These are phyloP conservation scores for Peromyscus maniculatus DNA, from an alignment of 2,113 vertebrate genomes.

Conservation along the genomic window DNA sequence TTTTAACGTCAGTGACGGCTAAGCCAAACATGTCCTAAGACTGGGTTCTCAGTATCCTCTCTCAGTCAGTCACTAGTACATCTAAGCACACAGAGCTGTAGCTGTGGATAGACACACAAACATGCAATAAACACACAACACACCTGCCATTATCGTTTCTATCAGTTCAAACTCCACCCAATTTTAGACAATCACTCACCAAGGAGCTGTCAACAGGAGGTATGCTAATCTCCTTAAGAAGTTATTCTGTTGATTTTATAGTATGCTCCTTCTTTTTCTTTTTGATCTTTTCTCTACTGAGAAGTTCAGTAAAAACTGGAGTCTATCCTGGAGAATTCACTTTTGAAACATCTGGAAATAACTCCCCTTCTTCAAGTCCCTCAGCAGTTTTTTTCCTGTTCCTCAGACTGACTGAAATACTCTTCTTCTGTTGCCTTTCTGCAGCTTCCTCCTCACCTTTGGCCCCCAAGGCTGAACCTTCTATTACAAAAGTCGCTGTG, in stretches of 20 bases:
- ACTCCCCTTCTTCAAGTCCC: neutral
- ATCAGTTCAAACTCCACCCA: neutral
- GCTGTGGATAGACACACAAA: neutral
- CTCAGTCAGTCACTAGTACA: neutral
- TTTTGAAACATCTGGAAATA: constrained; percentile 67
- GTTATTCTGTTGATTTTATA: neutral
- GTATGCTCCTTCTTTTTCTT: neutral
- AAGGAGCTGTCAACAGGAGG: neutral
- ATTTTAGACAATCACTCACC: constrained; percentile 26
- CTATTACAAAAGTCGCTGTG: neutral
- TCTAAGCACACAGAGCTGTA: neutral
- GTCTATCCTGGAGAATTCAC: neutral
- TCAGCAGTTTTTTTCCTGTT: neutral
- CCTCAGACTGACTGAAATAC: neutral
- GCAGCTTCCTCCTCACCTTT: neutral
- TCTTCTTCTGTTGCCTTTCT: constrained; percentile 9
- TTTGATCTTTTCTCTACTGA: neutral
- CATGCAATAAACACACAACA: neutral
- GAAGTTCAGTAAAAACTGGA: constrained; percentile 6
- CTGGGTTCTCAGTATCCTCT: neutral
- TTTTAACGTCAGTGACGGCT: constrained; percentile 14
- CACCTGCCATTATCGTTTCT: neutral
- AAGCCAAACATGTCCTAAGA: neutral
- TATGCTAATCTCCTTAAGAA: neutral
- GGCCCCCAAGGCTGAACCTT: neutral